Conservation (phyloP, 2,797 vertebrate species). For the Microhierax caerulescens region DNA sequence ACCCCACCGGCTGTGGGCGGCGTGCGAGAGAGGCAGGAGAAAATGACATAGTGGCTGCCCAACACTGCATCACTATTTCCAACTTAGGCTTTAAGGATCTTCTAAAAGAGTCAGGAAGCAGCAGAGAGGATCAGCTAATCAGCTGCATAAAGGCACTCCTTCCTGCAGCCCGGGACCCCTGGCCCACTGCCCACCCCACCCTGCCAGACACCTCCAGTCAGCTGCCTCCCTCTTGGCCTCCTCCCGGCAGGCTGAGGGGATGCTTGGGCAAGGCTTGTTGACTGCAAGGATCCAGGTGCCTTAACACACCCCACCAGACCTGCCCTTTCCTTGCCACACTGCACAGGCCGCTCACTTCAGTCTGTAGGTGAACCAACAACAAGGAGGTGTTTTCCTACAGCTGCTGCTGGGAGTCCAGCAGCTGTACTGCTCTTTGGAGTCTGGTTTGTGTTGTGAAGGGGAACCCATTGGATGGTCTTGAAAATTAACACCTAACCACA, state of each 20-base stretch:
- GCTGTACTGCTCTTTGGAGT: neutral
- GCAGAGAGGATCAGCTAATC: neutral
- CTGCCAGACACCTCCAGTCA: neutral
- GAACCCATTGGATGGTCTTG: neutral
- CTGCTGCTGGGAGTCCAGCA: neutral
- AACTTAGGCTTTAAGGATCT: neutral
- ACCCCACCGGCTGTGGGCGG: neutral
- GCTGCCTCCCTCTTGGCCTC: neutral
- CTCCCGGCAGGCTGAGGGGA: neutral
- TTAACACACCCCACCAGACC: neutral
- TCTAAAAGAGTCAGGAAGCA: neutral
- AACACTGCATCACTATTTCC: neutral
- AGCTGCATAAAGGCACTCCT: neutral
- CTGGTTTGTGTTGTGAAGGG: neutral
- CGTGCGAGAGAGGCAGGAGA: neutral
- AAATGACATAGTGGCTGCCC: neutral
- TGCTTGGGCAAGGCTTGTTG: neutral
- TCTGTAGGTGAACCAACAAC: neutral
- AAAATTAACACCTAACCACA: neutral
- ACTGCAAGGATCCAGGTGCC: neutral
- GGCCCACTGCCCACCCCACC: no score
- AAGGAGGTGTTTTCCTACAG: neutral
- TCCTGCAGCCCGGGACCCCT: neutral
- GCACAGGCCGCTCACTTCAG: neutral
- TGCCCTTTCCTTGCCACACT: fast-evolving